phyloP scores from a whole-genome alignment of 1,140 invertebrate genomes.

The Pachypeltis micranthus region DNA sequence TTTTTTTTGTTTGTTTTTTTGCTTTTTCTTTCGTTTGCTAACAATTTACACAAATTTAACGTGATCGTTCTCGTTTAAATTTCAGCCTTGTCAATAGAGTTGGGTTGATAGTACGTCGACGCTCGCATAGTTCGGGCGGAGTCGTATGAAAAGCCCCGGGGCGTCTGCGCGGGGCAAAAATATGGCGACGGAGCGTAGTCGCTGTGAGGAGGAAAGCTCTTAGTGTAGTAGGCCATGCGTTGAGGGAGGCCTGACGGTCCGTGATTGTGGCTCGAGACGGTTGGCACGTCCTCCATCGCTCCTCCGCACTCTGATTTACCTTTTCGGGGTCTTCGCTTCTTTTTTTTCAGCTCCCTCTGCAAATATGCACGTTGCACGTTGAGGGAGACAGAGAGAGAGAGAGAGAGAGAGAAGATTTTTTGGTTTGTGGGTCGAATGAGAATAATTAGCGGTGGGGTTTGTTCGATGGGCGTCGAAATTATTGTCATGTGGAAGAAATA shows the following conservation, averaged over 20 bases:
- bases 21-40: background rate
- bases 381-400: background rate
- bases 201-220: conserved; percentile 16
- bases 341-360: conserved; percentile 21
- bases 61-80: conserved; percentile 19
- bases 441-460: too few relatives aligned
- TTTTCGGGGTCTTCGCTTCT: conserved; percentile 15
- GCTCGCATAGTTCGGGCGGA: conserved; percentile 11
- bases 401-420: background rate
- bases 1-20: background rate
- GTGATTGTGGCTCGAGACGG: conserved; percentile 24
- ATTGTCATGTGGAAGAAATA: too few relatives aligned
- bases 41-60: background rate
- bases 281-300: conserved; percentile 21
- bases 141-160: conserved; percentile 15
- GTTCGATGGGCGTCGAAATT: too few relatives aligned
- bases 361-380: background rate
- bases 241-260: conserved; percentile 16
- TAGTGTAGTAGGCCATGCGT: conserved; percentile 25
- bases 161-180: conserved; percentile 22
- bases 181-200: conserved; percentile 17
- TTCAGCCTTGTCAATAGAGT: conserved; percentile 26
- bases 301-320: conserved; percentile 14
- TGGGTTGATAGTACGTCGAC: conserved; percentile 22
- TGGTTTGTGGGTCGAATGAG: background rate